phyloP scores from a whole-genome alignment of 2,797 vertebrate species.

The Poeciliopsis turneri region DNA sequence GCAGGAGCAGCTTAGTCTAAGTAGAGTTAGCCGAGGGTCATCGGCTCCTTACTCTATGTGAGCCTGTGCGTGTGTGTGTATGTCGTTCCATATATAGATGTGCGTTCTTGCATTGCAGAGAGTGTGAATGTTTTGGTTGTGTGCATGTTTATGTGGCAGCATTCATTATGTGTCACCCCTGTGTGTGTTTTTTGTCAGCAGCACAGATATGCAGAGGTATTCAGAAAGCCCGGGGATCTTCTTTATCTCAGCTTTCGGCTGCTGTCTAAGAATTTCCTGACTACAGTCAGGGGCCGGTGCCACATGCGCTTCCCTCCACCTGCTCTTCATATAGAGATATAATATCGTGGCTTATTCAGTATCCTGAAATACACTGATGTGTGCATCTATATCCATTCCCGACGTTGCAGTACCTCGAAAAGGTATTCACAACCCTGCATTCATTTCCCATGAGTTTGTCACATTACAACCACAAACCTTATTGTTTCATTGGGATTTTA shows the following conservation, averaged over 20 bases:
- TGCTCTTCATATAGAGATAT: constrained; percentile 22
- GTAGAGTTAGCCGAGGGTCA: constrained; percentile 65
- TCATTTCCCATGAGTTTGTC: background rate
- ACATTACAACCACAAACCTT: background rate
- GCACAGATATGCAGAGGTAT: constrained; percentile 48
- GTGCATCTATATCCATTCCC: constrained; percentile 21
- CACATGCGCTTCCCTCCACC: constrained; percentile 28
- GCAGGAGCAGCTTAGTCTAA: constrained; percentile 71
- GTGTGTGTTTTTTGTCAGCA: constrained; percentile 36
- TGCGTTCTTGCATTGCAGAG: constrained; percentile 37
- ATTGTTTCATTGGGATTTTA: background rate
- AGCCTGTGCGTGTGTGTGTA: constrained; percentile 14
- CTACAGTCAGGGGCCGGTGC: constrained; percentile 30
- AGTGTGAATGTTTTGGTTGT: constrained; percentile 20
- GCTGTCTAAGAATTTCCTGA: constrained; percentile 38
- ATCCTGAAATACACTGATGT: constrained; percentile 17
- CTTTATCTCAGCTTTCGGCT: constrained; percentile 53
- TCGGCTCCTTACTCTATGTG: constrained; percentile 60
- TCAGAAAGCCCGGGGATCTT: constrained; percentile 27
- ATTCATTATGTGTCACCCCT: constrained; percentile 30
- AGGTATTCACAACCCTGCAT: background rate
- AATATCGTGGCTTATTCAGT: constrained; percentile 13
- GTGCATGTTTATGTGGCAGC: constrained; percentile 23
- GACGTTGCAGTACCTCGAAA: background rate
- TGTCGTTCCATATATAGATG: constrained; percentile 11